A percentile compares a stretch with the other conserved stretches of the same genome.
Conservation (phyloP, 1,140 invertebrate species). For the Heliconius himera region DNA sequence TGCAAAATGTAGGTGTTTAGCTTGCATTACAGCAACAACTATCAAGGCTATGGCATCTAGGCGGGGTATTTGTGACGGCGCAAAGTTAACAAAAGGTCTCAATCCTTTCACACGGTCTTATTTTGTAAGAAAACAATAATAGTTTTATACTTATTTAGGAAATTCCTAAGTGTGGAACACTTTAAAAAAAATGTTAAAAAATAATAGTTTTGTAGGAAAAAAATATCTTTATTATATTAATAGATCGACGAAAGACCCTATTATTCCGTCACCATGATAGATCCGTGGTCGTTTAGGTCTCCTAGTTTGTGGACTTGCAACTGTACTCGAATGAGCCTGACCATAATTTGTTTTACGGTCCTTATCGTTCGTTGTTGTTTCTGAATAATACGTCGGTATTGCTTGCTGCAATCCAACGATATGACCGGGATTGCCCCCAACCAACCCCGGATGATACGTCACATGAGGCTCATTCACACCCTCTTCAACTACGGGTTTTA, state of each 20-base stretch:
- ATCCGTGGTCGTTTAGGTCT: conserved; percentile 47
- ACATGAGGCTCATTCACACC: conserved; percentile 40
- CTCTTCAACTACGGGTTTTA: conserved; percentile 67
- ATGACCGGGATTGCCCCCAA: conserved; percentile 57
- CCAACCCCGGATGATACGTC: conserved; percentile 55
- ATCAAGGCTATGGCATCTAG: conserved; percentile 34
- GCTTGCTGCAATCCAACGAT: conserved; percentile 57
- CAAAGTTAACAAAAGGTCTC: conserved; percentile 32
- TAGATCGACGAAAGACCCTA: conserved; percentile 66
- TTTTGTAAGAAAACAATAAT: conserved; percentile 2
- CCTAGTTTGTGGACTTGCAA: conserved; percentile 24
- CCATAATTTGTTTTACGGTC: conserved; percentile 26
- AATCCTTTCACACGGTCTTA: conserved; percentile 36
- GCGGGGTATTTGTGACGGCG: conserved; percentile 32
- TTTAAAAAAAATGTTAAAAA: too few species aligned
- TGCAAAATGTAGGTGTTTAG: not conserved
- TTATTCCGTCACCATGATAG: conserved; percentile 38
- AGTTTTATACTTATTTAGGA: too few species aligned
- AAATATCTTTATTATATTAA: conserved; percentile 58
- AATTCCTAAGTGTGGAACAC: too few species aligned
- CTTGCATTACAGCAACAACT: conserved; percentile 13
- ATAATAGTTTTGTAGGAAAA: not conserved
- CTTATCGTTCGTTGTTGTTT: conserved; percentile 24
- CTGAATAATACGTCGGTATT: conserved; percentile 42
- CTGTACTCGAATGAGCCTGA: conserved; percentile 26